phyloP scores from a whole-genome alignment of 1,140 invertebrate species.

The Piezodorus guildinii region DNA sequence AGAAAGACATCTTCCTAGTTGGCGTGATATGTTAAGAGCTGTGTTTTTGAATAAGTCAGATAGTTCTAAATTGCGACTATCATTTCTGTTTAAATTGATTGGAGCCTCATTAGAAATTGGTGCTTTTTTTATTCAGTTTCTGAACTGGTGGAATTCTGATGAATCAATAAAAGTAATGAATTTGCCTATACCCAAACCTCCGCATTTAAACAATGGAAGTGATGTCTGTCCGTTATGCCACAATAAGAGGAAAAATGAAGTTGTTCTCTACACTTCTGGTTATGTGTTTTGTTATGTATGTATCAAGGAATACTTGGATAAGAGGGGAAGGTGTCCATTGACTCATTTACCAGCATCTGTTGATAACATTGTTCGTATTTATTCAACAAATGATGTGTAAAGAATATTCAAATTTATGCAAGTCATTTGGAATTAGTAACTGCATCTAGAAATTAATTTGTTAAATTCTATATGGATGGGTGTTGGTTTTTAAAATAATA shows the following conservation, averaged over 20 bases:
- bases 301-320: conserved; percentile 16
- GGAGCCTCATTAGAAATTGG: conserved; percentile 16
- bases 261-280: conserved; percentile 23
- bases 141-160: conserved; percentile 21
- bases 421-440: no score
- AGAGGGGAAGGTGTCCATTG: conserved; percentile 22
- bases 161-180: conserved; percentile 11
- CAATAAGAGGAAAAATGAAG: conserved; percentile 21
- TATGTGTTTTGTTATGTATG: conserved; percentile 25
- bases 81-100: conserved; percentile 14
- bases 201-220: background rate
- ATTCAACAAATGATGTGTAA: background rate
- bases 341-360: conserved; percentile 19
- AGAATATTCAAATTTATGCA: no score
- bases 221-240: conserved; percentile 23
- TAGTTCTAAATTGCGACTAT: background rate
- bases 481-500: no score
- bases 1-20: background rate
- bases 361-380: conserved; percentile 24
- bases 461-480: no score
- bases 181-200: conserved; percentile 7
- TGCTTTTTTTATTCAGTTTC: conserved; percentile 24
- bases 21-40: conserved; percentile 16
- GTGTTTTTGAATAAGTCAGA: background rate
- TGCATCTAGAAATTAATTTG: no score